These are phyloP conservation scores for Psettodes erumei DNA, from an alignment of 2,113 vertebrate genomes.

Conservation along the genomic window DNA sequence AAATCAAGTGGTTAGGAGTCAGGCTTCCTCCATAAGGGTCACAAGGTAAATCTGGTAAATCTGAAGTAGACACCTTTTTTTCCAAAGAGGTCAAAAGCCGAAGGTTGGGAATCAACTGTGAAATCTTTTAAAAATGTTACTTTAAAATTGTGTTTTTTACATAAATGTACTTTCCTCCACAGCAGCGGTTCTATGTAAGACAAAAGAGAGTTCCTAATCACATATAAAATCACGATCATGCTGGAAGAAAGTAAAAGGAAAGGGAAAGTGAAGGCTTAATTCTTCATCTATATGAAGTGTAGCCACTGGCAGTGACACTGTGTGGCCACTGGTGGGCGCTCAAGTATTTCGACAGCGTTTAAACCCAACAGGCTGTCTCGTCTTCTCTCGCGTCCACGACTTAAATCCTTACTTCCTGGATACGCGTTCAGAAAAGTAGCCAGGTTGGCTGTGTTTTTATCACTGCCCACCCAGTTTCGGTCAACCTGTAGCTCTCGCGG, in stretches of 20 bases:
- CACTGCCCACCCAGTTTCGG: background rate
- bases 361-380: constrained; percentile 1
- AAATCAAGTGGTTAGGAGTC: background rate
- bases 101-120: too few species aligned
- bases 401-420: constrained; percentile 76
- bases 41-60: background rate
- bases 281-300: background rate
- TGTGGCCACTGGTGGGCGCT: constrained; percentile 69
- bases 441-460: background rate
- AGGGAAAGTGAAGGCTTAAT: background rate
- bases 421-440: constrained; percentile 55
- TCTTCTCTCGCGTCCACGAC: constrained; percentile 45
- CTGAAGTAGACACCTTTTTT: too few species aligned
- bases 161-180: background rate
- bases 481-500: background rate
- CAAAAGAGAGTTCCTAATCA: background rate
- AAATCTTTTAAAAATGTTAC: background rate
- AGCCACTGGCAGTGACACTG: background rate
- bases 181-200: background rate
- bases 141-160: background rate
- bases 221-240: background rate
- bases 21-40: background rate
- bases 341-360: background rate
- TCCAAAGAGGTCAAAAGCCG: too few species aligned
- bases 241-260: background rate